Percentiles rank a stretch among this genome's conserved stretches.
Evolutionary conservation across 2,113 vertebrate species (phyloP).

Genomic region (Heterochromis multidens): DNA sequence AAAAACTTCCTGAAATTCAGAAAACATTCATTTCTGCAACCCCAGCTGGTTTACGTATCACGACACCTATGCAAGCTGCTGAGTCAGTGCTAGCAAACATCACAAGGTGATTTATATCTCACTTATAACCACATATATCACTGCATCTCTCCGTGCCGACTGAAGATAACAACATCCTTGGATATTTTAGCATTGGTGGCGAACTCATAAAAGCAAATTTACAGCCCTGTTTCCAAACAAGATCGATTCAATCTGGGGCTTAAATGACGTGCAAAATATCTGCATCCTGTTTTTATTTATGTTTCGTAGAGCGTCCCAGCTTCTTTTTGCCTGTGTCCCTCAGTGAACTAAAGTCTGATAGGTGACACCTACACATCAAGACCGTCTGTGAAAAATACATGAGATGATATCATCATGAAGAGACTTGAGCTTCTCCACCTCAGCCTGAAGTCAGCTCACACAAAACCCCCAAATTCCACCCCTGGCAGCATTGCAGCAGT

Average conservation of each 20-base stretch:
- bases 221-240: not conserved
- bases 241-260: not conserved
- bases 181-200: not conserved
- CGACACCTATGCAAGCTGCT: not conserved
- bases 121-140: not conserved
- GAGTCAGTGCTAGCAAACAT: not conserved
- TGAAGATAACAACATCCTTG: not conserved
- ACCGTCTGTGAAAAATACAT: slow-evolving; percentile 53
- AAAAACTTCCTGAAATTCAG: slow-evolving; percentile 4
- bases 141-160: not conserved
- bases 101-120: not conserved
- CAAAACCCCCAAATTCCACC: slow-evolving; percentile 15
- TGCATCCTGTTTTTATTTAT: not conserved
- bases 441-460: not conserved
- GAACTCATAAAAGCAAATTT: slow-evolving; percentile 13
- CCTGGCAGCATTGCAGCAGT: not conserved
- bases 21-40: not conserved
- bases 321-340: not conserved
- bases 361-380: slow-evolving; percentile 11
- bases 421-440: not conserved
- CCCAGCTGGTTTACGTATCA: not conserved
- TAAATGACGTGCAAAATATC: not conserved
- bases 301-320: not conserved
- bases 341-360: slow-evolving; percentile 25
- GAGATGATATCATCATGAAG: slow-evolving; percentile 2